phyloP scores from a whole-genome alignment of 2,797 vertebrate species.

The Monodelphis domestica region DNA sequence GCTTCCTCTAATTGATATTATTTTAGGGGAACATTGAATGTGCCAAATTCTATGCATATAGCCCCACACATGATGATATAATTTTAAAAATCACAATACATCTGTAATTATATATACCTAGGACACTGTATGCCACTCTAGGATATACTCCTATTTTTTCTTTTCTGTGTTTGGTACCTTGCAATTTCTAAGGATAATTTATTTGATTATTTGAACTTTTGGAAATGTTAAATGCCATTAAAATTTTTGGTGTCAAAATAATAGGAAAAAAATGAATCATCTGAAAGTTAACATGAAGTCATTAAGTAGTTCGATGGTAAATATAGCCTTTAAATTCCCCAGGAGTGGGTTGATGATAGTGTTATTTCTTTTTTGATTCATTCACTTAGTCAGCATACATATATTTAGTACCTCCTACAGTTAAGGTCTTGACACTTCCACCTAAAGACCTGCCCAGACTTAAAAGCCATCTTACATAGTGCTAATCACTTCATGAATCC shows the following conservation, averaged over 20 bases:
- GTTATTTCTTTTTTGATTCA: not conserved
- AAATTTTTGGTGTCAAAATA: conserved; percentile 18
- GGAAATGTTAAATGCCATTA: conserved; percentile 19
- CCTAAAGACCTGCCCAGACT: not conserved
- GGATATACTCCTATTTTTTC: not conserved
- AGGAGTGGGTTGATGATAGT: not conserved
- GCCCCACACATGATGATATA: not conserved
- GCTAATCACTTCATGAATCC: not conserved
- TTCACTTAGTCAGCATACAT: not conserved
- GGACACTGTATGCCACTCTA: not conserved
- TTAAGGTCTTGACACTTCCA: not conserved
- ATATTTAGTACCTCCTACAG: not conserved
- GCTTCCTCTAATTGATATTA: too few species aligned
- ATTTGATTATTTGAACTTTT: not conserved
- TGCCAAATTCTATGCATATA: not conserved
- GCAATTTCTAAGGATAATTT: not conserved
- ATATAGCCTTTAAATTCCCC: not conserved
- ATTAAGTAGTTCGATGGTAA: not conserved
- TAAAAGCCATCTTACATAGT: not conserved
- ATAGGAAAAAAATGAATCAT: conserved; percentile 18
- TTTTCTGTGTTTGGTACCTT: not conserved
- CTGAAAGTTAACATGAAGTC: conserved; percentile 15
- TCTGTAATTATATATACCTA: not conserved
- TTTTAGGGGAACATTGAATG: too few species aligned
- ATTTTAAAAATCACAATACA: not conserved